Conservation (phyloP, 2,888 invertebrate species). For the Ischnus inquisitorius region DNA sequence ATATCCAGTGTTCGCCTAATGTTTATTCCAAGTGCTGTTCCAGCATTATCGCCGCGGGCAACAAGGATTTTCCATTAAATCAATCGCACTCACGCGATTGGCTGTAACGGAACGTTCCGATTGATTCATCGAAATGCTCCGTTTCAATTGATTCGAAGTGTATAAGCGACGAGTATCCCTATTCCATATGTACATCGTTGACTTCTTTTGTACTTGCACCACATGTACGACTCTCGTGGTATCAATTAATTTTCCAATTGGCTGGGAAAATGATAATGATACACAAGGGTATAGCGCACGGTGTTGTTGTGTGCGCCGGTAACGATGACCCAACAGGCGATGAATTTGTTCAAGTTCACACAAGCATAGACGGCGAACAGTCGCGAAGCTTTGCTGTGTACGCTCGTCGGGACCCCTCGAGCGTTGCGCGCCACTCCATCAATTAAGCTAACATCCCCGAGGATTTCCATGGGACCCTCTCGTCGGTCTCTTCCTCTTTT, state of each 20-base stretch:
- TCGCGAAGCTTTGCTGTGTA: constrained; percentile 9
- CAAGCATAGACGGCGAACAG: neutral
- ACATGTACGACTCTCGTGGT: constrained; percentile 5
- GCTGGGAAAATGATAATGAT: constrained; percentile 66
- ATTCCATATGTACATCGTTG: neutral
- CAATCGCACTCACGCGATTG: neutral
- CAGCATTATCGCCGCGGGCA: neutral
- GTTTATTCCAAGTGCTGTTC: neutral
- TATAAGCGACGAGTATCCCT: neutral
- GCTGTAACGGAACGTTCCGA: constrained; percentile 3
- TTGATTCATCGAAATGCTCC: constrained; percentile 13
- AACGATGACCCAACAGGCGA: constrained; percentile 10
- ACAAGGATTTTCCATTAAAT: constrained; percentile 7
- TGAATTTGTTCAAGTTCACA: constrained; percentile 29
- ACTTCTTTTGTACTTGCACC: constrained; percentile 2
- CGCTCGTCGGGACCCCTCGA: constrained; percentile 48
- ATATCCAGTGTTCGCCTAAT: neutral
- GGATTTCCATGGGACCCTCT: constrained; percentile 72
- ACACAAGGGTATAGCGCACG: constrained; percentile 53
- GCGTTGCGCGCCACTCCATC: constrained; percentile 79
- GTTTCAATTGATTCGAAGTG: constrained; percentile 1
- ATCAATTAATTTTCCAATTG: constrained; percentile 65
- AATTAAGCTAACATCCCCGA: constrained; percentile 79
- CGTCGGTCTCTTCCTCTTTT: constrained; percentile 40
- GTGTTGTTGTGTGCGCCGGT: neutral